Evolutionary conservation across 2,888 invertebrate genomes (phyloP), one percentile per base, ranked within the genome.

Genomic region (Conchocele bisecta): DNA sequence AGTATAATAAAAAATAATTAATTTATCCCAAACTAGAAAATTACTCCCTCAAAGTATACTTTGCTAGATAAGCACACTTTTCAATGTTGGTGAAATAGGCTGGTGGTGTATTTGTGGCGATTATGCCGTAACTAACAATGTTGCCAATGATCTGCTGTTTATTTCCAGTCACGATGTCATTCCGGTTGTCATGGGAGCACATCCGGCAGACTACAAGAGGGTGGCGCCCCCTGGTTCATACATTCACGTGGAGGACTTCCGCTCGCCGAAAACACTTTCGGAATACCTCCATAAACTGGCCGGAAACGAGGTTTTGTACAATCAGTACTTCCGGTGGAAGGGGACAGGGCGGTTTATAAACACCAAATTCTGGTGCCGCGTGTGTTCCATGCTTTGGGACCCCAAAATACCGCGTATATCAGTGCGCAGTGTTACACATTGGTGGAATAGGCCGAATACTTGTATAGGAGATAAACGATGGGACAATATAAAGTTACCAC

Each of bases 121-220:
- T n/a, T n/a, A n/a, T n/a, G n/a, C n/a, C n/a, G n/a, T n/a, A n/a
- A n/a, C n/a, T n/a, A n/a, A n/a, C n/a, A n/a, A n/a, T n/a, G n/a
- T n/a, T n/a, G n/a, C n/a, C n/a, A n/a, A n/a, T n/a, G n/a, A n/a
- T n/a, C n/a, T n/a, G n/a, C n/a, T n/a, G n/a, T n/a, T n/a, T n/a
- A n/a, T 35, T 78, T 77, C 33, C 73, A 95, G 94, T 65, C 94
- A 95, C 83, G 95, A 96, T 90, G 95, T 97, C 41, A 91, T 98
- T 80, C 98, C 98, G 0, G 96, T 98, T 81, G 98, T 97, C 66
- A 98, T 98, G 98, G 98, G 98, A 1, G 98, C 97, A 0, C 94
- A 96, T 60, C 96, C 96, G 2, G 95, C 95, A 70, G 98, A 98
- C 90, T 98, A 98, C 91, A 95, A 95, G 74, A 94, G 95, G 50